phyloP scores from a whole-genome alignment of 2,888 invertebrate genomes.

The Chloroclysta siterata region DNA sequence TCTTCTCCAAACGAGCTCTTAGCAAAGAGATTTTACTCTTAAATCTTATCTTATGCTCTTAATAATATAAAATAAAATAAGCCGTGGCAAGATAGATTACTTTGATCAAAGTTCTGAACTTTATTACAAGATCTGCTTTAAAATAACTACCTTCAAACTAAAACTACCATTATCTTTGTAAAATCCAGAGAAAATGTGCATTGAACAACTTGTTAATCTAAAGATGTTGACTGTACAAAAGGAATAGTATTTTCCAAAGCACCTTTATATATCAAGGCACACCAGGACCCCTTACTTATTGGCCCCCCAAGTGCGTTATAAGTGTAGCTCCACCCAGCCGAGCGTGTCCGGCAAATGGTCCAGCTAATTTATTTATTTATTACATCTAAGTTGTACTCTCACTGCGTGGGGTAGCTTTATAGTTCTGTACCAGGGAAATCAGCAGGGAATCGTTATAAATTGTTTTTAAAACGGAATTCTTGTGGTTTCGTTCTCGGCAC shows the following conservation, averaged over 20 bases:
- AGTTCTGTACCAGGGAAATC: slow-evolving; percentile 6
- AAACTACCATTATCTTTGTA: too few species aligned
- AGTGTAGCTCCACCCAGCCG: slow-evolving; percentile 53
- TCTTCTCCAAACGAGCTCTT: too few species aligned
- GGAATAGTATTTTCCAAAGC: neutral
- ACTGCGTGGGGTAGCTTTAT: slow-evolving; percentile 22
- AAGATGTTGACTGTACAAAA: neutral
- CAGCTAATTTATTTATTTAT: slow-evolving; percentile 68
- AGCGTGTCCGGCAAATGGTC: slow-evolving; percentile 56
- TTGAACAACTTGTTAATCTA: too few species aligned
- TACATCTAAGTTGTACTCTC: slow-evolving; percentile 29
- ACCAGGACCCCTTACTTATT: slow-evolving; percentile 51
- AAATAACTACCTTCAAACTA: too few species aligned
- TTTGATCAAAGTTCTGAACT: too few species aligned
- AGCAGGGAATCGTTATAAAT: slow-evolving; percentile 12
- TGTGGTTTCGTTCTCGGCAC: neutral
- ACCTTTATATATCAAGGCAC: neutral
- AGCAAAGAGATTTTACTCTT: too few species aligned
- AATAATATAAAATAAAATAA: too few species aligned
- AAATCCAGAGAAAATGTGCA: too few species aligned
- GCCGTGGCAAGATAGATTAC: too few species aligned
- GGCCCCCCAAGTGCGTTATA: slow-evolving; percentile 57
- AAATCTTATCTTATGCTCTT: too few species aligned
- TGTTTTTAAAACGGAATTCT: slow-evolving; percentile 8
- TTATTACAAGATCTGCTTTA: too few species aligned